Percentiles rank a stretch among this genome's conserved stretches.
Evolutionary conservation across 2,113 vertebrate species (phyloP).

Genomic region (Beaufortia kweichowensis): DNA sequence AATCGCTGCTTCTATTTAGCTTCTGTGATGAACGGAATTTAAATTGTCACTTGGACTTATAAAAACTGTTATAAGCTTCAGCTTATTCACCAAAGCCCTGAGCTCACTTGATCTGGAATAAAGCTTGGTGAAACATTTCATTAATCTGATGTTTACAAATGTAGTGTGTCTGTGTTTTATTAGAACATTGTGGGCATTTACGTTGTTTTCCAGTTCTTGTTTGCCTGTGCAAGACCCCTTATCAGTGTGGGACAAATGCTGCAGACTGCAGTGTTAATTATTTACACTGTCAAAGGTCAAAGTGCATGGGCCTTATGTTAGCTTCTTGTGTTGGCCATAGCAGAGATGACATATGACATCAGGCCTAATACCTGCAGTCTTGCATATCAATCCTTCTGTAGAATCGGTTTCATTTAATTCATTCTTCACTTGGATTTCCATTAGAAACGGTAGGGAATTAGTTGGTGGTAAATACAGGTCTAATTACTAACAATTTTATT

Average conservation of each 20-base stretch:
- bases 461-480: too few relatives aligned
- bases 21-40: constrained; percentile 11
- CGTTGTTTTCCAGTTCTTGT: constrained; percentile 32
- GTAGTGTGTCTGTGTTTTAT: constrained; percentile 55
- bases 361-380: too few relatives aligned
- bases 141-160: constrained; percentile 31
- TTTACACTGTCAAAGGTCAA: constrained; percentile 54
- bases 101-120: constrained; percentile 4
- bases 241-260: constrained; percentile 43
- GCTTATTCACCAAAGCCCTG: constrained; percentile 23
- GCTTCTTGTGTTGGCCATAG: constrained; percentile 43
- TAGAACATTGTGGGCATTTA: constrained; percentile 36
- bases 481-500: too few relatives aligned
- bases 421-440: too few relatives aligned
- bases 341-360: constrained; percentile 37
- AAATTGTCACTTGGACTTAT: neutral
- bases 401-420: too few relatives aligned
- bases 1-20: neutral
- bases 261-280: constrained; percentile 63
- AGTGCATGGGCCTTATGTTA: constrained; percentile 40
- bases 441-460: too few relatives aligned
- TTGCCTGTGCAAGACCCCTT: constrained; percentile 38
- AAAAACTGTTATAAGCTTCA: constrained; percentile 8
- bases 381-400: too few relatives aligned
- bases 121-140: constrained; percentile 26